Evolutionary conservation across 2,113 vertebrate species (phyloP), one percentile per base, ranked within the genome.

Genomic region (Orycteropus afer): DNA sequence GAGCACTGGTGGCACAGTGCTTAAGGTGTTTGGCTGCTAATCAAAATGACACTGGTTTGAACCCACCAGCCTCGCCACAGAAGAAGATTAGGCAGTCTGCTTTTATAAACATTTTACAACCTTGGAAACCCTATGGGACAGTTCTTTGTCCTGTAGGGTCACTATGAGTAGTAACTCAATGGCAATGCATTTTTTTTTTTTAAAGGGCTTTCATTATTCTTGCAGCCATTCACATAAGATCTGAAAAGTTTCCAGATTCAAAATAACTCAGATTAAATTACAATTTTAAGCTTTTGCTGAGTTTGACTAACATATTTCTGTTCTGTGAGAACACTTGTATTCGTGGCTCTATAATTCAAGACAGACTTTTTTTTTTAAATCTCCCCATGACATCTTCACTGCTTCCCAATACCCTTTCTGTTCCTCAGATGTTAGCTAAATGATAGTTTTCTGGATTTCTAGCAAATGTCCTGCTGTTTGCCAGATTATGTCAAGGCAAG

Each of bases 401-500:
- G 61, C 37, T 42, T 79, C 71, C 87, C 67, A 40, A 61, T 40
- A 86, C 20, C 23, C 25, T 32, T 61, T 59, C 27, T 95, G 47
- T 86, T 45, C 27, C 93, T 96, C 81, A 37, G 84, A 79, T 80
- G 57, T 34, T 74, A n/a, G 18, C 73, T 81, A 27, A 37, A 34
- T 88, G 87, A 67, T 86, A 47, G 86, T 79, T 92, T 74, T 94
- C 92, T 96, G 88, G 93, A 61, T 89, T 85, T 86, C 53, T 55
- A 69, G 85, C 69, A 40, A 61, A 78, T 49, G 32, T 85, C 91
- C 96, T 81, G 84, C 91, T 87, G 96, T 40, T 42, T 74, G 94
- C 90, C 83, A 93, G 91, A 94, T 61, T 34, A 90, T 77, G 88
- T 92, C 34, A 45, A 7, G 37, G 40, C 76, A 51, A 29, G n/a